phyloP scores from a whole-genome alignment of 2,888 invertebrate genomes.

The Ecliptopera silaceata region DNA sequence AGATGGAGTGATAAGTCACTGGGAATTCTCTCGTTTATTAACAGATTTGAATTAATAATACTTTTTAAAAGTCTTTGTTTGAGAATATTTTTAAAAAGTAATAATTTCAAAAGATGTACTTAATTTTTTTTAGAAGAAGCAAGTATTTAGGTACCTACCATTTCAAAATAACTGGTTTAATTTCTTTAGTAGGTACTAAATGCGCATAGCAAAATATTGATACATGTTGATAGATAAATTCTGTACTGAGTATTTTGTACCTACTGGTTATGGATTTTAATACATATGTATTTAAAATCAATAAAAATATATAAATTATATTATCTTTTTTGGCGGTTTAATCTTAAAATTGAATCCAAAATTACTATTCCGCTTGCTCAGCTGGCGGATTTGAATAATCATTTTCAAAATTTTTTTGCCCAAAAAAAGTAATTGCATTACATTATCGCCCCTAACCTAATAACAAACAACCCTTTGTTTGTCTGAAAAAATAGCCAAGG shows the following conservation, averaged over 20 bases:
- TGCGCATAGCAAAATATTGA: too few relatives aligned
- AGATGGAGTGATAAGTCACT: slow-evolving; percentile 79
- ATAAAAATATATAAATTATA: too few relatives aligned
- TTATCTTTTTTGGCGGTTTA: background rate
- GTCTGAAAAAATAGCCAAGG: slow-evolving; percentile 81
- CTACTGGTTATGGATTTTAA: background rate
- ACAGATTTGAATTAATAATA: slow-evolving; percentile 38
- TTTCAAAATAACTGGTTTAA: too few relatives aligned
- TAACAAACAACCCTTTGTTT: slow-evolving; percentile 82
- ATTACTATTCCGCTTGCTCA: slow-evolving; percentile 73
- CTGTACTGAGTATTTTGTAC: background rate
- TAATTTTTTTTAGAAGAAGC: too few relatives aligned
- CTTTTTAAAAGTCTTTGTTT: too few relatives aligned
- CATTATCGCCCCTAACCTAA: slow-evolving; percentile 82
- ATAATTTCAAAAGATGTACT: too few relatives aligned
- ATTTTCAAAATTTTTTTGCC: slow-evolving; percentile 63
- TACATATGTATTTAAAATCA: too few relatives aligned
- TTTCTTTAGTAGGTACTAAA: too few relatives aligned
- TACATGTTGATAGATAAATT: too few relatives aligned
- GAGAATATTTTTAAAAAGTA: too few relatives aligned
- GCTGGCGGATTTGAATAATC: slow-evolving; percentile 81
- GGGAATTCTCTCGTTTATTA: slow-evolving; percentile 63
- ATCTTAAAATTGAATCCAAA: slow-evolving; percentile 47
- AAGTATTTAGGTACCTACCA: too few relatives aligned
- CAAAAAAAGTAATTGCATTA: slow-evolving; percentile 79